Evolutionary conservation across 1,140 invertebrate species (phyloP), one percentile per base, ranked within the genome.

Genomic region (Zaprionus davidi): DNA sequence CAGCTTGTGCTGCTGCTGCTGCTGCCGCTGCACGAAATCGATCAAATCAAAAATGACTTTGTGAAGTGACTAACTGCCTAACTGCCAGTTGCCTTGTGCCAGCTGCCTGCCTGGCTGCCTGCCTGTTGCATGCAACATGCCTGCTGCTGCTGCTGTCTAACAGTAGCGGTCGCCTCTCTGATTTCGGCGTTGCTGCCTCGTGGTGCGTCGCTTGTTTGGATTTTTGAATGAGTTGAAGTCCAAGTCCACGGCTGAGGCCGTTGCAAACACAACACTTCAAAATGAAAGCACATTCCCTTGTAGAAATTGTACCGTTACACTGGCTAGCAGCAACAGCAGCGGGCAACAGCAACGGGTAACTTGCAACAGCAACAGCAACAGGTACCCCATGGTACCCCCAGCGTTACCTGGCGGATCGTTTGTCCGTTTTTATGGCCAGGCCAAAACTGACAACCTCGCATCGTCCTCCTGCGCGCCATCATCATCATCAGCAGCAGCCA

Each of bases 11-110:
- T 73, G 22, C 17, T 81, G 36, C 17, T 81, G 36, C 74, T 77
- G 62, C 68, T 68, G 71, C 80, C 75, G 66, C 66, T 87, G 84
- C 85, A 90, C 85, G 85, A 90, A 90, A 90, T 90, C 85, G 85
- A 90, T 90, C 85, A 90, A 90, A 90, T 90, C 85, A 88, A 88
- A 88, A 88, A 88, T 88, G 84, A 88, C 84, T 88, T 88, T 90
- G 84, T 90, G 85, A 88, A 88, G 84, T 88, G 84, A 88, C 84
- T 88, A 88, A 90, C 85, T 88, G 84, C 84, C 84, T 90, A 74
- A 81, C 86, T 88, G 85, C 81, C 81, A 78, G 81, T 85, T 90
- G 84, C 84, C 71, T 66, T 34, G 24, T 44, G 74, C 68, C 67
- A 26, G 62, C 56, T 76, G 74, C 68, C 67, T 64, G 75, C 63